Conservation (phyloP, 2,888 invertebrate genomes). For the Acanthosoma haemorrhoidale region DNA sequence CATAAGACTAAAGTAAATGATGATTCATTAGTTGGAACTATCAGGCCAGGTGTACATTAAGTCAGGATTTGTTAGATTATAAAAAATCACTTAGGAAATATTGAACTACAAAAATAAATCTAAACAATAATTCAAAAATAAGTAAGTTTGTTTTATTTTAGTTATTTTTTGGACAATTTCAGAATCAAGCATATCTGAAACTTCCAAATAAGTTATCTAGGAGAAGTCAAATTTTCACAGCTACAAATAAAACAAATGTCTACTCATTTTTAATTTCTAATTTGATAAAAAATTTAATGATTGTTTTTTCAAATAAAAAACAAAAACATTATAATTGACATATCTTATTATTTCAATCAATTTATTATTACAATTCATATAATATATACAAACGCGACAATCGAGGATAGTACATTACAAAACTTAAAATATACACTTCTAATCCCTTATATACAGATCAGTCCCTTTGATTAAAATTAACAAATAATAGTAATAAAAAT, state of each 20-base stretch:
- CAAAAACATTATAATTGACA: slow-evolving; percentile 32
- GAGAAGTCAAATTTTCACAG: slow-evolving; percentile 24
- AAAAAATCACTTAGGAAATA: too few relatives aligned
- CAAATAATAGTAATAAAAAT: background rate
- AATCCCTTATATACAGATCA: slow-evolving; percentile 27
- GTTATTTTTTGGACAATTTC: background rate
- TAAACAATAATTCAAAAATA: too few relatives aligned
- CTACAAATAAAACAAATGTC: background rate
- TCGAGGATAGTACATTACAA: slow-evolving; percentile 18
- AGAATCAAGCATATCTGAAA: background rate
- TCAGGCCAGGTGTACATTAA: too few relatives aligned
- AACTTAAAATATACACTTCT: slow-evolving; percentile 28
- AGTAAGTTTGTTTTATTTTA: too few relatives aligned
- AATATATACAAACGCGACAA: slow-evolving; percentile 24
- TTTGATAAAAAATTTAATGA: background rate
- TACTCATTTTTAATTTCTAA: slow-evolving; percentile 8
- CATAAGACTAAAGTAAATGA: too few relatives aligned
- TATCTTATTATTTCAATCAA: slow-evolving; percentile 19
- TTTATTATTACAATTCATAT: slow-evolving; percentile 23
- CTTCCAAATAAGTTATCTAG: background rate
- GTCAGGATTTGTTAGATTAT: too few relatives aligned
- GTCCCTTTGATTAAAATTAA: slow-evolving; percentile 29
- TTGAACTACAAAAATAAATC: too few relatives aligned
- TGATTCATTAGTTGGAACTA: too few relatives aligned
- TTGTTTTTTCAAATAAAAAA: slow-evolving; percentile 16